Evolutionary conservation across 2,888 invertebrate species (phyloP).

Genomic region (Phoenoteleia sp.): DNA sequence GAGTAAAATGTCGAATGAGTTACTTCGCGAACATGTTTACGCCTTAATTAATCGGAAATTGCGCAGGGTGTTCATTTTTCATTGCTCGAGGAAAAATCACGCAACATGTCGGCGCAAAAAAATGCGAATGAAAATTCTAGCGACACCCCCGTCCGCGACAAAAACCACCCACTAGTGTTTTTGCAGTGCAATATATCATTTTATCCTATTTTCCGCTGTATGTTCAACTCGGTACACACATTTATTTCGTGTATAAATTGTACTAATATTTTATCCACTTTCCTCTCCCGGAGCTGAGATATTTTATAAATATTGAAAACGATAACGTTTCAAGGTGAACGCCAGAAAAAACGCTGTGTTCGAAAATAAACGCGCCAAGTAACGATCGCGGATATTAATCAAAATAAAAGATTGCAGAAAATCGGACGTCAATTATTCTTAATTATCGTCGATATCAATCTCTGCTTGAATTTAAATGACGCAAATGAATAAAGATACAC

Average conservation of each 20-base stretch:
- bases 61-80: conserved; percentile 1
- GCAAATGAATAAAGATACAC: conserved; percentile 10
- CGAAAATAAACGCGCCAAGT: conserved; percentile 4
- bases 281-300: too few relatives aligned
- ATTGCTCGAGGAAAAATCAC: too few relatives aligned
- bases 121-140: too few relatives aligned
- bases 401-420: background rate
- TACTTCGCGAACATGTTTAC: conserved; percentile 17
- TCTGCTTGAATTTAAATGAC: conserved; percentile 26
- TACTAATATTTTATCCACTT: too few relatives aligned
- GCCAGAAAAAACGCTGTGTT: background rate
- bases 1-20: background rate
- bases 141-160: too few relatives aligned
- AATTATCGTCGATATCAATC: conserved; percentile 20
- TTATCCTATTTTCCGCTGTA: too few relatives aligned
- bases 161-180: too few relatives aligned
- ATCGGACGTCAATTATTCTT: conserved; percentile 33
- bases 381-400: background rate
- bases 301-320: too few relatives aligned
- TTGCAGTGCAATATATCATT: too few relatives aligned
- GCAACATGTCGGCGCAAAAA: too few relatives aligned
- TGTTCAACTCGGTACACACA: too few relatives aligned
- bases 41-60: conserved; percentile 36
- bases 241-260: too few relatives aligned
- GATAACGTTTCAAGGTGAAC: background rate